Evolutionary conservation across 2,797 vertebrate genomes (phyloP).

Genomic region (Rhinatrema bivittatum): DNA sequence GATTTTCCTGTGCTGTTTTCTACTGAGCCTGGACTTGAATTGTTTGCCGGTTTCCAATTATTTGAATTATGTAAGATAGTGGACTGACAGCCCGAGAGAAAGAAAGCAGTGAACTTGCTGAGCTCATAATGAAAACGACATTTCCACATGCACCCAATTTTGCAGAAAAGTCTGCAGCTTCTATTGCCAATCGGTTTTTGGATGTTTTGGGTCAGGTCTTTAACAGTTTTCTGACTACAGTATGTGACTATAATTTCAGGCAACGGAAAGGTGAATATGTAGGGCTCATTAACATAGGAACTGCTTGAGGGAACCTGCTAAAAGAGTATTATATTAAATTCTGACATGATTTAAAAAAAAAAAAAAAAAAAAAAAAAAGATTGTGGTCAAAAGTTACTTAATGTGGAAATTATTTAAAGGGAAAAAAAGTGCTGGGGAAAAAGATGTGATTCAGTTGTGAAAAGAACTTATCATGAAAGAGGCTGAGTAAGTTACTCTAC

Average conservation of each 20-base stretch:
- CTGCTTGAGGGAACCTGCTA: too few species aligned
- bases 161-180: slow-evolving; percentile 16
- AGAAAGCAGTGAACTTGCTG: slow-evolving; percentile 10
- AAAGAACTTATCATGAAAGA: not conserved
- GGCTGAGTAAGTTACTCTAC: not conserved
- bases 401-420: not conserved
- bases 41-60: slow-evolving; percentile 29
- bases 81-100: slow-evolving; percentile 21
- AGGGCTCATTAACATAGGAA: too few species aligned
- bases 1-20: slow-evolving; percentile 30
- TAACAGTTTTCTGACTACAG: too few species aligned
- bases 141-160: slow-evolving; percentile 22
- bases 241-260: too few species aligned
- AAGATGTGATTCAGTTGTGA: not conserved
- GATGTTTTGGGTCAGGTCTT: slow-evolving; percentile 18
- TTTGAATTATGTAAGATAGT: slow-evolving; percentile 30
- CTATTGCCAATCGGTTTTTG: slow-evolving; percentile 15
- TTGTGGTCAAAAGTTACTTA: not conserved
- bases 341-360: too few species aligned
- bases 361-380: too few species aligned
- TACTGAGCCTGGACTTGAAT: slow-evolving; percentile 20
- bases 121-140: slow-evolving; percentile 8
- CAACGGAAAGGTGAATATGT: too few species aligned
- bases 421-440: not conserved
- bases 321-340: too few species aligned